phyloP scores from a whole-genome alignment of 2,797 vertebrate genomes.

The Enteromius fasciolatus region DNA sequence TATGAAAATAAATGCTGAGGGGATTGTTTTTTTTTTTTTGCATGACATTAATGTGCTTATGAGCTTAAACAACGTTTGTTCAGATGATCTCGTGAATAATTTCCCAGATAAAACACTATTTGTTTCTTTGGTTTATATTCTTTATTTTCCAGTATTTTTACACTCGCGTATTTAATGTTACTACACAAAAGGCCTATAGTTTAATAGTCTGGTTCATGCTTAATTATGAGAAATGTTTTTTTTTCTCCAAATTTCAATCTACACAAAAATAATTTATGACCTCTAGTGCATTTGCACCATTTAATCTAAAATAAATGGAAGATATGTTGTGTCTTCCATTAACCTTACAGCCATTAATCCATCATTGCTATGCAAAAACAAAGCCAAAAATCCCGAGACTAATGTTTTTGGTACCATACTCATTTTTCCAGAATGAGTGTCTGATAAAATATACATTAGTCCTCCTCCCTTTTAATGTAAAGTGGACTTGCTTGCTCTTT shows the following conservation, averaged over 20 bases:
- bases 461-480: not conserved
- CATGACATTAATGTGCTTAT: constrained; percentile 68
- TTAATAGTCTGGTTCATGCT: not conserved
- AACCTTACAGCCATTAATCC: constrained; percentile 20
- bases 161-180: not conserved
- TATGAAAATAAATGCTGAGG: constrained; percentile 69
- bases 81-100: constrained; percentile 52
- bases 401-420: constrained; percentile 16
- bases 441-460: constrained; percentile 6
- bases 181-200: not conserved
- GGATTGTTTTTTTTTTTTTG: constrained; percentile 29
- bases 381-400: not conserved
- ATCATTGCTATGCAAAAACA: constrained; percentile 24
- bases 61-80: constrained; percentile 58
- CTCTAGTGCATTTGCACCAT: not conserved
- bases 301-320: not conserved
- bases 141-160: not conserved
- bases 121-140: not conserved
- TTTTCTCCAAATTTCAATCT: not conserved
- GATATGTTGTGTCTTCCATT: constrained; percentile 19
- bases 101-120: constrained; percentile 4
- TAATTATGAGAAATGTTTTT: not conserved
- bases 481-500: not conserved
- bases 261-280: not conserved
- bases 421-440: not conserved